Evolutionary conservation across 2,797 vertebrate species (phyloP).

Genomic region (Mastacembelus armatus): DNA sequence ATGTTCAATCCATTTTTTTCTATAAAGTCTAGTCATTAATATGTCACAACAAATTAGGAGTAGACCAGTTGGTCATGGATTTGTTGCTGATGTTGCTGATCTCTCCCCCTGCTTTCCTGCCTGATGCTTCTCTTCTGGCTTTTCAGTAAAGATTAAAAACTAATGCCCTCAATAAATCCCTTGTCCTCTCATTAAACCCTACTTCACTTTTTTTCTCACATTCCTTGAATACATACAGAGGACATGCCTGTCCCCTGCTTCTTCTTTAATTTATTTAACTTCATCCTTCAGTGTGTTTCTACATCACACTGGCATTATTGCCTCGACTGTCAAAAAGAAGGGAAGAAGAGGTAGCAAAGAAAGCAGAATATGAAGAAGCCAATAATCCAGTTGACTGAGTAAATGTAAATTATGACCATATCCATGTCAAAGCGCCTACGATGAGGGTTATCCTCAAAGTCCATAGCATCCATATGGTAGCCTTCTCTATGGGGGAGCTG

Average conservation of each 20-base stretch:
- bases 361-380: conserved; percentile 94
- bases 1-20: too few relatives aligned
- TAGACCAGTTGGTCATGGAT: too few relatives aligned
- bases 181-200: conserved; percentile 29
- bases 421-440: conserved; percentile 95
- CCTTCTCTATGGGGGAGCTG: conserved; percentile 90
- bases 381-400: conserved; percentile 96
- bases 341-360: conserved; percentile 94
- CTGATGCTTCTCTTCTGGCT: too few relatives aligned
- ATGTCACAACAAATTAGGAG: too few relatives aligned
- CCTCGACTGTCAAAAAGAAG: conserved; percentile 72
- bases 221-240: not conserved
- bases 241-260: not conserved
- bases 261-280: conserved; percentile 8
- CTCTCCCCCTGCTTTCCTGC: conserved; percentile 38
- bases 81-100: too few relatives aligned
- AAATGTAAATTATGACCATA: conserved; percentile 96
- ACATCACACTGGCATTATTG: not conserved
- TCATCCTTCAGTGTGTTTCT: conserved; percentile 5
- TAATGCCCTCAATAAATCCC: too few relatives aligned
- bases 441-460: conserved; percentile 88
- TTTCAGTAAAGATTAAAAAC: too few relatives aligned
- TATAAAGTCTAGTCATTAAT: too few relatives aligned
- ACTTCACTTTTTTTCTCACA: not conserved
- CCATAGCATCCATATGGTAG: conserved; percentile 88